A percentile compares a stretch with the other conserved stretches of the same genome.
Conservation (phyloP, 2,888 invertebrate genomes). For the Bellardia bayeri region DNA sequence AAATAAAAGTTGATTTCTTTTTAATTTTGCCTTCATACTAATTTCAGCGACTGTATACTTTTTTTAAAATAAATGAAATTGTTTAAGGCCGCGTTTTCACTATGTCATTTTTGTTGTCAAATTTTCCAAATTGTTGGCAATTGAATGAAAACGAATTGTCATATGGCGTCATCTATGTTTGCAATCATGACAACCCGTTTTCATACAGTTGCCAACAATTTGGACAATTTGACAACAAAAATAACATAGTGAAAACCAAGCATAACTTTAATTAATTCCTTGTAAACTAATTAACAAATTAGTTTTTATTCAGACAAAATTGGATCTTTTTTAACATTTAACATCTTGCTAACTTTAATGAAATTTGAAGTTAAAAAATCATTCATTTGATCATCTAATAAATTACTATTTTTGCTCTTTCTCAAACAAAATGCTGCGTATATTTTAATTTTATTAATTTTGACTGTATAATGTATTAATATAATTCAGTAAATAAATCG, state of each 20-base stretch:
- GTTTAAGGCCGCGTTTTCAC: too few species aligned
- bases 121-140: too few species aligned
- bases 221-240: too few species aligned
- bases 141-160: too few species aligned
- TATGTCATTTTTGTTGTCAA: too few species aligned
- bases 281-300: slow-evolving; percentile 1
- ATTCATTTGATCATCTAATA: neutral
- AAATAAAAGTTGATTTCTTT: too few species aligned
- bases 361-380: neutral
- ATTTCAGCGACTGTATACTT: neutral
- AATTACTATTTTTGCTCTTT: neutral
- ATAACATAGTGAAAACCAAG: too few species aligned
- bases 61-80: too few species aligned
- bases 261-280: neutral
- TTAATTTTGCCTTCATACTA: too few species aligned
- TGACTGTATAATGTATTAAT: slow-evolving; percentile 1
- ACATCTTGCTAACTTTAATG: neutral
- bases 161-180: too few species aligned
- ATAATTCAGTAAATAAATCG: neutral
- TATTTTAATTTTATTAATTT: slow-evolving; percentile 8
- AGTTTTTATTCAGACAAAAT: neutral
- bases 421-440: neutral
- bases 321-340: neutral
- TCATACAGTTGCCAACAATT: too few species aligned
- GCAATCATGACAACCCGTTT: too few species aligned